Evolutionary conservation across 2,888 invertebrate species (phyloP).

Genomic region (Flabesymbios commensalis): DNA sequence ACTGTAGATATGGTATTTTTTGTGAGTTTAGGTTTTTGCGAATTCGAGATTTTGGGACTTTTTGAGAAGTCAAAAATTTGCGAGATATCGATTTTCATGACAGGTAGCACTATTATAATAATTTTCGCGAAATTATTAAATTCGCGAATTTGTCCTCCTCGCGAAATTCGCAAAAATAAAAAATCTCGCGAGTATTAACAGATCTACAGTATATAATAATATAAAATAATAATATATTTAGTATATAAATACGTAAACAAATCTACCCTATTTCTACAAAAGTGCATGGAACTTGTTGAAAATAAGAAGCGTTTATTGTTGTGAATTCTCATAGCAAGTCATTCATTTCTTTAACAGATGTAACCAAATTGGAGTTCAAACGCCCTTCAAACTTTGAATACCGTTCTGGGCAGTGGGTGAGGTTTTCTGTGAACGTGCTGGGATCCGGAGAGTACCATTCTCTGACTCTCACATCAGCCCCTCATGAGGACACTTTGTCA

Average conservation of each 20-base stretch:
- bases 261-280: background rate
- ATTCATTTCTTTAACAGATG: conserved; percentile 65
- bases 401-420: conserved; percentile 71
- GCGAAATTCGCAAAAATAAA: too few relatives aligned
- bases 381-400: conserved; percentile 69
- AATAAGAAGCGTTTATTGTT: background rate
- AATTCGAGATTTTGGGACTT: too few relatives aligned
- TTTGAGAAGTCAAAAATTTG: too few relatives aligned
- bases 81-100: too few relatives aligned
- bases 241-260: background rate
- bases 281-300: background rate
- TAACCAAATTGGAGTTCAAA: conserved; percentile 68
- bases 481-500: conserved; percentile 61
- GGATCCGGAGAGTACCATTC: conserved; percentile 63
- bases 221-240: background rate
- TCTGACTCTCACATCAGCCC: conserved; percentile 58
- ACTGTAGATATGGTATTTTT: too few relatives aligned
- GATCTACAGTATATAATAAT: too few relatives aligned
- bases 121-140: too few relatives aligned
- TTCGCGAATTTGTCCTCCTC: too few relatives aligned
- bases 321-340: too few relatives aligned
- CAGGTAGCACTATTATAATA: too few relatives aligned
- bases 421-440: conserved; percentile 67
- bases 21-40: too few relatives aligned
- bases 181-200: too few relatives aligned